A percentile compares a stretch with the other conserved stretches of the same genome.
Evolutionary conservation across 2,888 invertebrate genomes (phyloP).

Genomic region (Papilio elwesi): DNA sequence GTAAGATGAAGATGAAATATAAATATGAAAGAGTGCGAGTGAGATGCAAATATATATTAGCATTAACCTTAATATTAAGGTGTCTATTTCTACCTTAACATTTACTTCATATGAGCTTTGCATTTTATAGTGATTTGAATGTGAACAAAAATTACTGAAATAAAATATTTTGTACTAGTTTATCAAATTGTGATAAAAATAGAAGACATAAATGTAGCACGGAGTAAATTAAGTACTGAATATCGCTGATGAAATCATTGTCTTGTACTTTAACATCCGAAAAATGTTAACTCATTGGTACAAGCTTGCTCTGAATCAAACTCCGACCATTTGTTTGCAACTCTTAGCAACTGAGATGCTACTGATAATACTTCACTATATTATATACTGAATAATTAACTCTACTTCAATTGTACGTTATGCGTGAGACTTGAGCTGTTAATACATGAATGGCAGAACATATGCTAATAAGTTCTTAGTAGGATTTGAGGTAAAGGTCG

Average conservation of each 20-base stretch:
- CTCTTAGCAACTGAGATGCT: not conserved
- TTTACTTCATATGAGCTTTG: too few relatives aligned
- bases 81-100: too few relatives aligned
- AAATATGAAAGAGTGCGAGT: not conserved
- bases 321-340: not conserved
- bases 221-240: too few relatives aligned
- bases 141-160: too few relatives aligned
- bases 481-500: slow-evolving; percentile 46
- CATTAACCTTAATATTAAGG: not conserved
- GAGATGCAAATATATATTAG: not conserved
- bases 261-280: too few relatives aligned
- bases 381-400: slow-evolving; percentile 12
- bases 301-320: not conserved
- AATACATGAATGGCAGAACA: slow-evolving; percentile 27
- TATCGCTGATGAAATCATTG: too few relatives aligned
- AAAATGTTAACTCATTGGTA: not conserved
- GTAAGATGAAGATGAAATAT: slow-evolving; percentile 6
- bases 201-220: too few relatives aligned
- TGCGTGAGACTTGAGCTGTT: slow-evolving; percentile 19
- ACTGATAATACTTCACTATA: too few relatives aligned
- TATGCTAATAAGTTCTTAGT: slow-evolving; percentile 40
- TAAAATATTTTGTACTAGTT: too few relatives aligned
- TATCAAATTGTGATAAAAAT: too few relatives aligned
- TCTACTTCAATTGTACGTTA: slow-evolving; percentile 15
- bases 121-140: too few relatives aligned